Conservation (phyloP, 2,113 vertebrate genomes). For the Heteronetta atricapilla region DNA sequence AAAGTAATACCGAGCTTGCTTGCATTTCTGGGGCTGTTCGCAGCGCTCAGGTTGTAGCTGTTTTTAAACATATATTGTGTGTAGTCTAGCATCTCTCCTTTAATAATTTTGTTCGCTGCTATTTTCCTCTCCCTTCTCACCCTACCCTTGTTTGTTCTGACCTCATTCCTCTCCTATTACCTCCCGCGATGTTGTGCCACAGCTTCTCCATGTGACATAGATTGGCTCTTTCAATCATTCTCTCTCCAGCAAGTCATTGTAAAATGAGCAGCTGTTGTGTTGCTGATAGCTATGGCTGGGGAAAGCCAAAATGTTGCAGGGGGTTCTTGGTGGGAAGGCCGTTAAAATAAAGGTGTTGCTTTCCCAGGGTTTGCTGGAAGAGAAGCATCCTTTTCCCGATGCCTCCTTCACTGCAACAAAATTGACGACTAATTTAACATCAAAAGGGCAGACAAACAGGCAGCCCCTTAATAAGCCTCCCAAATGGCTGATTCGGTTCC, state of each 20-base stretch:
- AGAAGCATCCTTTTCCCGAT: slow-evolving; percentile 32
- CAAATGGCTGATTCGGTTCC: slow-evolving; percentile 31
- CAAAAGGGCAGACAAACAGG: slow-evolving; percentile 46
- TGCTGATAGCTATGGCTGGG: slow-evolving; percentile 57
- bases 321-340: slow-evolving; percentile 57
- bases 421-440: slow-evolving; percentile 55
- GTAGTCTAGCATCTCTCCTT: not conserved
- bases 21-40: not conserved
- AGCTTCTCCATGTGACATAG: slow-evolving; percentile 69
- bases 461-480: slow-evolving; percentile 25
- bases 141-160: slow-evolving; percentile 62
- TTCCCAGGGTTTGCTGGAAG: slow-evolving; percentile 56
- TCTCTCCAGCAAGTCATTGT: slow-evolving; percentile 67
- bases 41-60: not conserved
- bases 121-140: slow-evolving; percentile 19
- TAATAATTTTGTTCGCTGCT: slow-evolving; percentile 30
- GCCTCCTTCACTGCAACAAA: slow-evolving; percentile 35
- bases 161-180: slow-evolving; percentile 64
- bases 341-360: slow-evolving; percentile 69
- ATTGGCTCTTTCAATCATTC: slow-evolving; percentile 64
- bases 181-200: slow-evolving; percentile 55
- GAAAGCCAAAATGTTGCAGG: slow-evolving; percentile 59
- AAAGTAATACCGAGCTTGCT: not conserved
- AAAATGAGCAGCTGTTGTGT: slow-evolving; percentile 69
- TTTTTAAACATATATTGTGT: not conserved